A percentile compares a stretch with the other conserved stretches of the same genome.
Evolutionary conservation across 2,888 invertebrate species (phyloP).

Genomic region (Aelia acuminata): DNA sequence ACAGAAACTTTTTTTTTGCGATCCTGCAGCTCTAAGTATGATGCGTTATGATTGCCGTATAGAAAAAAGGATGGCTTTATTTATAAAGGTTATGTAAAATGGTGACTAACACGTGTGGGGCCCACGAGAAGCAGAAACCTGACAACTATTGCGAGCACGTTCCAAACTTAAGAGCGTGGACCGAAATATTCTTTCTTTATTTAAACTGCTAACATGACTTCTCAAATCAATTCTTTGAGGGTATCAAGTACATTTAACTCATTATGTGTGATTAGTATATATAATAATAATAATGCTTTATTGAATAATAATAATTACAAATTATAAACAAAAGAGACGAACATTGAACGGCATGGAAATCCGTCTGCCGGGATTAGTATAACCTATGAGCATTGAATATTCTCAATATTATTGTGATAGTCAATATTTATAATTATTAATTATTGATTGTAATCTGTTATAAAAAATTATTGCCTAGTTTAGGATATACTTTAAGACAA

Average conservation of each 20-base stretch:
- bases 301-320: no score
- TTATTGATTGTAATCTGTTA: no score
- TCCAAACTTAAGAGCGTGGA: slow-evolving; percentile 1
- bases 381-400: no score
- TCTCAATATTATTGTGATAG: no score
- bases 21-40: not conserved
- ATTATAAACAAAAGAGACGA: no score
- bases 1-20: not conserved
- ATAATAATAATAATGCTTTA: no score
- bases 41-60: not conserved
- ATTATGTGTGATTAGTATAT: not conserved
- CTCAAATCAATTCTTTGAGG: not conserved
- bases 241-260: not conserved
- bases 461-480: no score
- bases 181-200: slow-evolving; percentile 12
- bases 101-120: not conserved
- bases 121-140: slow-evolving; percentile 33
- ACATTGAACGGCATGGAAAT: no score
- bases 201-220: slow-evolving; percentile 11
- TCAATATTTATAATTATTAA: no score
- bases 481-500: no score
- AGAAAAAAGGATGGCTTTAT: not conserved
- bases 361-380: no score
- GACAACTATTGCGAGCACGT: slow-evolving; percentile 6
- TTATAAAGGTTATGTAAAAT: not conserved